Evolutionary conservation across 2,888 invertebrate species (phyloP).

Genomic region (Caenorhabditis macrosperma): DNA sequence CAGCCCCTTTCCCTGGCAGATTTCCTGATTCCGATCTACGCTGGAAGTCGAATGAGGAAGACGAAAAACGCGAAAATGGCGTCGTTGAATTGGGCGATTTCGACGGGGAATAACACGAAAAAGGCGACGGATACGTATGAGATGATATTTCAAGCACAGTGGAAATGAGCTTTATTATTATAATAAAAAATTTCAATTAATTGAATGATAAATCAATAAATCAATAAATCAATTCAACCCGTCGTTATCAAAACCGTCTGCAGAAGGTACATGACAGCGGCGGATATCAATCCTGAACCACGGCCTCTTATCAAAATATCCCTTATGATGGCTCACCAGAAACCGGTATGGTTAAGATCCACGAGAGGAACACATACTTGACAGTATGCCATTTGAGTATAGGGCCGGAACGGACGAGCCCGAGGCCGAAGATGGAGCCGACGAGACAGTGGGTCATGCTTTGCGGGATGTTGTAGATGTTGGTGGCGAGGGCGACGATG

Average conservation of each 20-base stretch:
- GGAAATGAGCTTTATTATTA: too few species aligned
- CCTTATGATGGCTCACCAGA: constrained; percentile 19
- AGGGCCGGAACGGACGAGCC: constrained; percentile 53
- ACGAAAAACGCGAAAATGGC: not conserved
- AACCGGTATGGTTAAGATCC: constrained; percentile 55
- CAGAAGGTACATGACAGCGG: constrained; percentile 40
- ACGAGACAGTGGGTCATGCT: constrained; percentile 99
- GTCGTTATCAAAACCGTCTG: constrained; percentile 26
- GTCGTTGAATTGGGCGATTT: not conserved
- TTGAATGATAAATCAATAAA: too few species aligned
- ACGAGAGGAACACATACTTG: constrained; percentile 47
- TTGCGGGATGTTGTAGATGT: constrained; percentile 95
- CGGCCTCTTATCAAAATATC: too few species aligned
- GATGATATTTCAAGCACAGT: too few species aligned
- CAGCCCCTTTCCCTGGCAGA: constrained; percentile 15
- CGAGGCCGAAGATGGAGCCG: constrained; percentile 55
- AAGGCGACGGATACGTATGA: too few species aligned
- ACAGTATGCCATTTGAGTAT: constrained; percentile 54
- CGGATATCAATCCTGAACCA: too few species aligned
- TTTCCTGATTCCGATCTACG: constrained; percentile 22
- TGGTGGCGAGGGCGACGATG: constrained; percentile 93
- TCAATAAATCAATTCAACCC: too few species aligned
- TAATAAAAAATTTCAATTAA: too few species aligned
- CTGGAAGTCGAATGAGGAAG: constrained; percentile 6
- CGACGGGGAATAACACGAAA: not conserved